Evolutionary conservation across 2,113 vertebrate genomes (phyloP).

Genomic region (Campylorhamphus procurvoides): DNA sequence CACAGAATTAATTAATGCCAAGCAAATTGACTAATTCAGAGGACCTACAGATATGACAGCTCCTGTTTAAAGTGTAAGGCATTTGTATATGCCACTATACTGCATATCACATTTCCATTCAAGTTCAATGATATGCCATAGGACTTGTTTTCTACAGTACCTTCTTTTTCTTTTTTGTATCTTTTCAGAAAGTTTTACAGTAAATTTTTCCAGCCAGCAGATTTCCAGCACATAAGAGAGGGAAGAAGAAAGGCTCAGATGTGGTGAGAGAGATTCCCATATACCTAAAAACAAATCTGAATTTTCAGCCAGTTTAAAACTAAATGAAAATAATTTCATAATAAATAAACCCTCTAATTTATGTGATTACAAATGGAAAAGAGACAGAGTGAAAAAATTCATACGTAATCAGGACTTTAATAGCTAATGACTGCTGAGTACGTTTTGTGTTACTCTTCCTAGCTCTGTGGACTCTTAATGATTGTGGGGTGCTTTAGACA

Average conservation of each 20-base stretch:
- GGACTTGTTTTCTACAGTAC: neutral
- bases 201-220: neutral
- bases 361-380: neutral
- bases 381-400: neutral
- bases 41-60: constrained; percentile 62
- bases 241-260: neutral
- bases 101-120: neutral
- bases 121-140: neutral
- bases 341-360: neutral
- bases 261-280: neutral
- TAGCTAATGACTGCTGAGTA: neutral
- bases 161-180: neutral
- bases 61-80: constrained; percentile 54
- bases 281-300: neutral
- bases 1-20: constrained; percentile 72
- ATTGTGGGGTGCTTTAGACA: neutral
- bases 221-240: neutral
- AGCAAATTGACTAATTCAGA: constrained; percentile 73
- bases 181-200: neutral
- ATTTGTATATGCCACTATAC: neutral
- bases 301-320: constrained; percentile 23
- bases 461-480: neutral
- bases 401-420: neutral
- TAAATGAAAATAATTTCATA: neutral
- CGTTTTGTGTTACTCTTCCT: neutral